Evolutionary conservation across 2,797 vertebrate species (phyloP), one percentile per base, ranked within the genome.

Genomic region (Etheostoma nigrum): DNA sequence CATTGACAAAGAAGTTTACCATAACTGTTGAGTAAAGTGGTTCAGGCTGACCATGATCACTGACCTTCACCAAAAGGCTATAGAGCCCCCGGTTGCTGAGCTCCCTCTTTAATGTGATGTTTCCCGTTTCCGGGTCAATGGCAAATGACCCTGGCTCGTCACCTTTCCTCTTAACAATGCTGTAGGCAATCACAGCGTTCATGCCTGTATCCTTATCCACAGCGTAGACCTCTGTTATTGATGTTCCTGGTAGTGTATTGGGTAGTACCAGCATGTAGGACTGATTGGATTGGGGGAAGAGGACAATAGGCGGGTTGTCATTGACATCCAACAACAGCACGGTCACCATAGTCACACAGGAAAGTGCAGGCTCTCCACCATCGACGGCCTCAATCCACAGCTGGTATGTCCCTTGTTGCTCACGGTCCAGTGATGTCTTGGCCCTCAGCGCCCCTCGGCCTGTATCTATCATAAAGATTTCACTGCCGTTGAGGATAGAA

Each of bases 1-100:
- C 98, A 57, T 99, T 99, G 72, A 99, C 98, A 42, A 99, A 99
- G 14, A 99, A 95, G 90, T 99, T 99, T 67, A 99, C 97, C 96
- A 99, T 96, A 30, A 99, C 94, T 0, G 97, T 99, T 54, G 97
- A 97, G 78, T 98, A 95, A 14, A 99, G 97, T 0, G 98, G 97
- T 64, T 99, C 97, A 0, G 98, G 98, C 72, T 98, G 98, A 60
- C 98, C 98, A 0, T 99, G 98, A 80, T 99, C 98, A 10, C 96
- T 99, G 63, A 99, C 98, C 95, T 98, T 99, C 9, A 99, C 97
- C 58, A 99, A 93, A 52, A 99, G 95, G 42, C 98, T 97, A 84
- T 98, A 97, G 21, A 99, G 95, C 2, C 98, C 98, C 0, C 97
- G 96, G 90, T 96, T 96, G 81, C 95, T 99, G 76, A 99, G 93